phyloP scores from a whole-genome alignment of 2,888 invertebrate genomes.

The Chelonus formosanus region DNA sequence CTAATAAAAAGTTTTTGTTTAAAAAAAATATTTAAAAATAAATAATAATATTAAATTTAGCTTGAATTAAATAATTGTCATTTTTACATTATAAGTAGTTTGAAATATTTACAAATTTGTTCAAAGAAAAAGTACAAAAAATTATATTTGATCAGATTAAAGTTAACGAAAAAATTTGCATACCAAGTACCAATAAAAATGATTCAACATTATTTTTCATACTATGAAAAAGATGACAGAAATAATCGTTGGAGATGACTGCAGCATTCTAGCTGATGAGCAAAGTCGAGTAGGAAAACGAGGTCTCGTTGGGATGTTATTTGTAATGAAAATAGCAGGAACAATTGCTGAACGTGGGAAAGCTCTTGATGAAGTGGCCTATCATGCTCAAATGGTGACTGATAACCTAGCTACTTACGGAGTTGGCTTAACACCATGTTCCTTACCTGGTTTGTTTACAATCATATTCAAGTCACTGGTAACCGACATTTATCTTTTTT shows the following conservation, averaged over 20 bases:
- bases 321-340: slow-evolving; percentile 58
- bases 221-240: slow-evolving; percentile 48
- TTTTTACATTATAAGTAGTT: no score
- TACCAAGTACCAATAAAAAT: no score
- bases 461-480: neutral
- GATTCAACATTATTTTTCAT: neutral
- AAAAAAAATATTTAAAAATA: no score
- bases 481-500: neutral
- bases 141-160: no score
- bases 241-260: slow-evolving; percentile 60
- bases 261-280: slow-evolving; percentile 57
- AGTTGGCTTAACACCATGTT: slow-evolving; percentile 74
- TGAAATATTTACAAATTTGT: no score
- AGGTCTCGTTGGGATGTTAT: slow-evolving; percentile 59
- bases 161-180: no score
- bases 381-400: slow-evolving; percentile 62
- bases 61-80: no score
- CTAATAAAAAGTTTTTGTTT: no score
- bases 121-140: no score
- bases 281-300: slow-evolving; percentile 66
- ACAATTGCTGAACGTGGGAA: slow-evolving; percentile 65
- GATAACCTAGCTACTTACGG: slow-evolving; percentile 75
- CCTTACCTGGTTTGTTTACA: slow-evolving; percentile 69
- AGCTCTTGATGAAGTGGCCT: slow-evolving; percentile 66
- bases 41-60: no score